Evolutionary conservation across 2,113 vertebrate genomes (phyloP), one percentile per base, ranked within the genome.

Genomic region (Conger conger): DNA sequence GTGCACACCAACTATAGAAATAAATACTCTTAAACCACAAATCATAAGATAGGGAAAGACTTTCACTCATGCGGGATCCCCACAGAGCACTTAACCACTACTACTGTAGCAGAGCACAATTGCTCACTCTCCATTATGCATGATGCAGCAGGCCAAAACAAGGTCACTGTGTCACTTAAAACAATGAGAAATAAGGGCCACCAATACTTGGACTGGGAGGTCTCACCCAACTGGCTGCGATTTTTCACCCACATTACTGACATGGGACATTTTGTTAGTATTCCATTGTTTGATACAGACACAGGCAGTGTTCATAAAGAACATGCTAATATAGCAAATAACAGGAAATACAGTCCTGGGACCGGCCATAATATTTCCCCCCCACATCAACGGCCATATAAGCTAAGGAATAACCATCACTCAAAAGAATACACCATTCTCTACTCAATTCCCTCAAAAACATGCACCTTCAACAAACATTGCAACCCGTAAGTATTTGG

Each of bases 21-120:
- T 81, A 77, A 79, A 80, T 80, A 85, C 40, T 40, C 45, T 79
- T 79, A 76, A 40, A 85, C 35, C 81, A 84, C 86, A 87, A 85
- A 88, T 85, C 84, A 87, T 78, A 82, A 76, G 45, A 80, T 50
- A 54, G 79, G 68, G 36, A 83, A 87, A 85, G 84, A 85, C 82
- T 79, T 82, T 86, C 83, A 57, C 81, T 81, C 81, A 86, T 76
- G 78, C 84, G 60, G 60, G 33, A 37, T 80, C 81, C 76, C 80
- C 23, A 15, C 27, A 80, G 84, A 84, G 80, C 54, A 80, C 57
- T 82, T 85, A 85, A 77, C 88, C 85, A 53, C 60, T 76, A 85
- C 84, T n/a, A n/a, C 86, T 77, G 82, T 85, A 68, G 37, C 86
- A 86, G 79, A 87, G 84, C 63, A 50, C 82, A 82, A 63, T 79